Base-by-base conservation (phyloP, 2,888 invertebrate species). In the Drepana falcataria region DNA sequence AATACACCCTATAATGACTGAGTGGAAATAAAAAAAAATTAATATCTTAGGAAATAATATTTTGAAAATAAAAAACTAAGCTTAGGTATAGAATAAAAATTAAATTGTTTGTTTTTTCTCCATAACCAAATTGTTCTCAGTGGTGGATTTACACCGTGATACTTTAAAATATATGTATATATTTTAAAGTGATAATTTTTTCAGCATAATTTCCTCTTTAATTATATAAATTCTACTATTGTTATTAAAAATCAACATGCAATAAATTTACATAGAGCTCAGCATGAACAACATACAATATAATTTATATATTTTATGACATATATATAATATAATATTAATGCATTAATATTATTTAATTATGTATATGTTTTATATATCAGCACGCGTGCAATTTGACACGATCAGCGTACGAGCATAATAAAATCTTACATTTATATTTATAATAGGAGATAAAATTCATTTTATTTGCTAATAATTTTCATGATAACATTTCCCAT, bases 341-440 rank as follows among this genome's bases (percentile, higher is more conserved):
- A 68, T 73, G 60, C n/a, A 68, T 68, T 71, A 71, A 69, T 67
- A 67, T 68, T 68, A 4, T 37, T 37, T 37, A 37, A 2, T 37
- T 9, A 44, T 51, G 21, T n/a, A 51, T 33, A 7, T 51, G 7
- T 73, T 62, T 61, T 67, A 62, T 69, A 57, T 65, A 69, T 76
- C 71, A 83, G 85, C 85, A 85, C 83, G 88, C 90, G 89, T 89
- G 90, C 88, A 82, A 68, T 83, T 84, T 83, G 81, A 87, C 87
- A 87, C 83, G 71, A 77, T 79, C 79, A 87, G 87, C 87, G 73
- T 82, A 83, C 83, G 81, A 85, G 87, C 87, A 65, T 81, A 77
- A 73, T 82, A 79, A 79, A 85, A 82, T 77, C 76, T 84, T 82
- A 81, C 68, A 61, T 57, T 60, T 55, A 58, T 63, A 74, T n/a